Evolutionary conservation across 2,113 vertebrate species (phyloP).

Genomic region (Menidia beryllina): DNA sequence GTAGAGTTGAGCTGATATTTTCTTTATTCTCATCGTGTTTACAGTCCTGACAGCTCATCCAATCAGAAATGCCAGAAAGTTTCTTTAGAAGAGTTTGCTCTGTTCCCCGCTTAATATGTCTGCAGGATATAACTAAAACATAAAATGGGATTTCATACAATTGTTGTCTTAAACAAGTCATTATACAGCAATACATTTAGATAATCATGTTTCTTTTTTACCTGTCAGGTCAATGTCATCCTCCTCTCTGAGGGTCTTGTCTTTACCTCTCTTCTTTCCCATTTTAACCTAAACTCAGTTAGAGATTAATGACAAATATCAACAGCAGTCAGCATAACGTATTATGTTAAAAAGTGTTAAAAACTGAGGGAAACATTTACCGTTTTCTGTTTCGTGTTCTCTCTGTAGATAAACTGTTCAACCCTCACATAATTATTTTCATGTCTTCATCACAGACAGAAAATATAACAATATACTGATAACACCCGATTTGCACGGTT

Average conservation of each 20-base stretch:
- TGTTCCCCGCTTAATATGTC: conserved; percentile 89
- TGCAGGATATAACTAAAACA: conserved; percentile 84
- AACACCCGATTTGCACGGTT: neutral
- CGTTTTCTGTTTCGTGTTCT: conserved; percentile 46
- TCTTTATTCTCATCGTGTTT: conserved; percentile 68
- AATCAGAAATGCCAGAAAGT: conserved; percentile 79
- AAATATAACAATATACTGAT: too few relatives aligned
- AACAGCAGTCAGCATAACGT: neutral
- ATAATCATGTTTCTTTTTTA: conserved; percentile 34
- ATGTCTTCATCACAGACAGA: neutral
- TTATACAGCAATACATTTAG: neutral
- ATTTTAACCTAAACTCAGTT: conserved; percentile 59
- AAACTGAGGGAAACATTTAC: conserved; percentile 12
- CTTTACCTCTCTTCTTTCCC: conserved; percentile 81
- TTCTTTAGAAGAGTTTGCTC: conserved; percentile 89
- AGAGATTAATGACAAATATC: neutral
- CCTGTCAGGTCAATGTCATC: conserved; percentile 72
- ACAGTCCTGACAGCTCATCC: conserved; percentile 90
- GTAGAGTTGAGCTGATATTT: conserved; percentile 53
- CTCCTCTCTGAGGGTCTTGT: conserved; percentile 61
- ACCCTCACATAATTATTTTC: neutral
- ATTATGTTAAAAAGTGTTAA: conserved; percentile 23
- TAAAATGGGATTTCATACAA: neutral
- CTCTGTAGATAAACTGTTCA: conserved; percentile 3
- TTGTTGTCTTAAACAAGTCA: neutral